Evolutionary conservation across 2,888 invertebrate genomes (phyloP), one percentile per base, ranked within the genome.

Genomic region (Polymixis lichenea): DNA sequence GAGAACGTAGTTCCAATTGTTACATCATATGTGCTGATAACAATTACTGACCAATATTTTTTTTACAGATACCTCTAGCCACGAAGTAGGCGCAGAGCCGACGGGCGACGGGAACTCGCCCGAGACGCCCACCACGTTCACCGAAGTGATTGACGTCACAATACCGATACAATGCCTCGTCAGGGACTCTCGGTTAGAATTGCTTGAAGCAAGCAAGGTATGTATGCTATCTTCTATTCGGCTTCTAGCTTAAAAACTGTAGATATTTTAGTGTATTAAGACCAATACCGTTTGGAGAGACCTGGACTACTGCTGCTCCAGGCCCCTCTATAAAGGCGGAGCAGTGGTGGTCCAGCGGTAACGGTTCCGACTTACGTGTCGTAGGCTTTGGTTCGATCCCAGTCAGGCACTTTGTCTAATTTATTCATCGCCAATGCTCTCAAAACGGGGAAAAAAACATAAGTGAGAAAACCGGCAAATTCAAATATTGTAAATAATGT

Each of bases 131-230:
- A 88, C 77, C 25, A 67, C 87, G 0, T 92, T 91, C 83, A 85
- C 86, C 5, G 98, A 98, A 88, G 97, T 98, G 6, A 98, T 99
- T 80, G 99, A 99, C 93, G 99, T 99, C 25, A 99, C 99, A n/a
- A 97, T 99, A 88, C 99, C 99, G 0, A 91, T 99, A 46, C 99
- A 99, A 94, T 99, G 99, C 92, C 97, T 99, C 88, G 98, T 99
- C 72, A 98, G 98, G 92, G 98, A 99, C 92, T 98, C 99, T n/a
- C 98, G 98, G 91, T 97, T 99, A 72, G 97, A 98, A 81, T 96
- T 99, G 66, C 98, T 99, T 82, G 98, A 98, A 87, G 97, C 98
- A 72, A 98, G 98, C 73, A 99, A 99, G 98, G 99, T 99, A 80
- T 62, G 78, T 72, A 56, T 7, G 19, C 19, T 25, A n/a, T 38